Conservation (phyloP, 2,113 vertebrate genomes). For the Otolemur garnettii region DNA sequence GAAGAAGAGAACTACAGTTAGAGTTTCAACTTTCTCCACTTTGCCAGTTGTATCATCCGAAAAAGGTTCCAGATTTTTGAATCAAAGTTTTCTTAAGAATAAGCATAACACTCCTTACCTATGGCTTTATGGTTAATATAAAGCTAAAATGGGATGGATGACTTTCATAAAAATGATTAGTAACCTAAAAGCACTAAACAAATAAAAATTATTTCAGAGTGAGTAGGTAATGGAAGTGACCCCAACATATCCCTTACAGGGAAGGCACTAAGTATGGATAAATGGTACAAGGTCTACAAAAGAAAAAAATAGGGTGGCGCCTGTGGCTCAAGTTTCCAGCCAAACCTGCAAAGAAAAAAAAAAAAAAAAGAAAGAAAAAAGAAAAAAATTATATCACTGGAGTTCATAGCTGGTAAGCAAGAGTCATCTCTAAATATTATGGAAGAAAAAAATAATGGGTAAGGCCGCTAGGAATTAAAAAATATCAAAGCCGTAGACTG, state of each 20-base stretch:
- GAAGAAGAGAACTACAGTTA: neutral
- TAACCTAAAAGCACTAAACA: constrained; percentile 43
- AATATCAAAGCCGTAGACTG: neutral
- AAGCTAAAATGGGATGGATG: neutral
- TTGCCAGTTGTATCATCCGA: neutral
- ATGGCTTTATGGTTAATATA: neutral
- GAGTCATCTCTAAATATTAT: neutral
- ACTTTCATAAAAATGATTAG: constrained; percentile 20
- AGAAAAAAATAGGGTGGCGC: too few species aligned
- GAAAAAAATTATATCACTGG: neutral
- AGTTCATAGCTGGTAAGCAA: constrained; percentile 19
- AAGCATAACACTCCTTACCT: neutral
- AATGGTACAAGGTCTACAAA: neutral
- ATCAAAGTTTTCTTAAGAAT: constrained; percentile 30
- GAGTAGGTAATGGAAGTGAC: constrained; percentile 17
- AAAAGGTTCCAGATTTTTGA: neutral
- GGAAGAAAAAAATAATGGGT: neutral
- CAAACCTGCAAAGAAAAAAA: too few species aligned
- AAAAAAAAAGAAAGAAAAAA: too few species aligned
- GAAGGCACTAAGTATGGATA: neutral
- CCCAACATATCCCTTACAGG: neutral
- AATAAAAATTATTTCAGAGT: constrained; percentile 48
- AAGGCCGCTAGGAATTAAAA: neutral
- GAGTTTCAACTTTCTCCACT: neutral
- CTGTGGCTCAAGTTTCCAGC: too few species aligned